These are phyloP conservation scores for Saturnia japonica DNA, from an alignment of 2,888 invertebrate genomes.

Conservation along the genomic window DNA sequence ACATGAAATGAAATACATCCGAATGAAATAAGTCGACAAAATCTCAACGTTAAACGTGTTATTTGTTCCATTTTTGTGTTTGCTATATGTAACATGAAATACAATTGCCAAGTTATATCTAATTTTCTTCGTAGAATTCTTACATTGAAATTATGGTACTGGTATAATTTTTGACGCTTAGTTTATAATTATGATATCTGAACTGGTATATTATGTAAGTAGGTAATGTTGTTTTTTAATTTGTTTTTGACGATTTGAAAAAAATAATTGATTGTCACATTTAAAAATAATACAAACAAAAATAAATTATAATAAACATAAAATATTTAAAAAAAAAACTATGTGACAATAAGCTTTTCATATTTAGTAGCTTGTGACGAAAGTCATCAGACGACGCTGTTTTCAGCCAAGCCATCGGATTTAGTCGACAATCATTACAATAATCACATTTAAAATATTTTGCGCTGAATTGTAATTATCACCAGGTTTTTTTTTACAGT, in stretches of 20 bases:
- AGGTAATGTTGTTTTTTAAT: neutral
- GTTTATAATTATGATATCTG: neutral
- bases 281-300: too few species aligned
- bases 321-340: too few species aligned
- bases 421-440: too few species aligned
- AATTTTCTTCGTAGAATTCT: neutral
- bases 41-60: neutral
- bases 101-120: neutral
- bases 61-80: conserved; percentile 1
- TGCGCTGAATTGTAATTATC: too few species aligned
- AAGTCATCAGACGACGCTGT: too few species aligned
- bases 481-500: neutral
- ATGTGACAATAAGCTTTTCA: too few species aligned
- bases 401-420: too few species aligned
- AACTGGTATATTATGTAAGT: neutral
- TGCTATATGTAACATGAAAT: neutral
- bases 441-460: too few species aligned
- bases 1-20: neutral
- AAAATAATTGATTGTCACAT: too few species aligned
- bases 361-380: too few species aligned
- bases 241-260: neutral
- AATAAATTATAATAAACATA: too few species aligned
- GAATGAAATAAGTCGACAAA: neutral
- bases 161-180: neutral
- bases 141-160: neutral